Evolutionary conservation across 2,888 invertebrate genomes (phyloP).

Genomic region (Pandemis cinnamomeana): DNA sequence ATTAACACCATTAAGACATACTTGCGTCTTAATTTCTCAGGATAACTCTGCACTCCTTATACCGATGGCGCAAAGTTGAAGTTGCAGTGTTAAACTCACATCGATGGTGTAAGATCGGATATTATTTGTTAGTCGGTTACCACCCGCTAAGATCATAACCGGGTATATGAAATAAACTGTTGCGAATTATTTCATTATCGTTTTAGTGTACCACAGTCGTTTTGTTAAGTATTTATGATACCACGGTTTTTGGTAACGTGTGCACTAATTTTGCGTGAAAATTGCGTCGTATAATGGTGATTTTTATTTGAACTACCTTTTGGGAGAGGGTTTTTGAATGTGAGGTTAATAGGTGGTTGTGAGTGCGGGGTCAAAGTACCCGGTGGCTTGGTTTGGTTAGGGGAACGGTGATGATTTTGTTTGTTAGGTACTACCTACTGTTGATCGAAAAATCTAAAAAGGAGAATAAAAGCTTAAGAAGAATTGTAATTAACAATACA

Average conservation of each 20-base stretch:
- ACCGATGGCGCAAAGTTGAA: conserved; percentile 9
- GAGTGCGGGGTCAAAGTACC: neutral
- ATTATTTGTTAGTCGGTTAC: conserved; percentile 65
- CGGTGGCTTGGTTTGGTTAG: neutral
- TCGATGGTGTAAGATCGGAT: conserved; percentile 44
- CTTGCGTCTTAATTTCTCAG: conserved; percentile 56
- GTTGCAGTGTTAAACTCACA: conserved; percentile 51
- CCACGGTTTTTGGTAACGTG: conserved; percentile 18
- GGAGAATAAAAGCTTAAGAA: neutral
- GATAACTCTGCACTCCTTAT: conserved; percentile 37
- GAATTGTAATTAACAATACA: no score
- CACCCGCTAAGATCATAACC: conserved; percentile 75
- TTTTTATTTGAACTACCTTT: conserved; percentile 29
- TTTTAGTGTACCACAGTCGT: conserved; percentile 37
- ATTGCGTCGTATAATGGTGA: conserved; percentile 34
- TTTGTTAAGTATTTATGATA: conserved; percentile 27
- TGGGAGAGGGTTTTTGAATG: conserved; percentile 2
- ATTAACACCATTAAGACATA: conserved; percentile 56
- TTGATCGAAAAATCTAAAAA: no score
- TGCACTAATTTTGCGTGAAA: conserved; percentile 38
- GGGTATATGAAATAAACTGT: conserved; percentile 69
- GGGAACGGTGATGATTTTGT: neutral
- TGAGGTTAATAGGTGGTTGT: neutral
- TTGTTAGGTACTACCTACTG: neutral
- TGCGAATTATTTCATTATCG: conserved; percentile 74